phyloP scores from a whole-genome alignment of 2,888 invertebrate species.

The Tinea semifulvella region DNA sequence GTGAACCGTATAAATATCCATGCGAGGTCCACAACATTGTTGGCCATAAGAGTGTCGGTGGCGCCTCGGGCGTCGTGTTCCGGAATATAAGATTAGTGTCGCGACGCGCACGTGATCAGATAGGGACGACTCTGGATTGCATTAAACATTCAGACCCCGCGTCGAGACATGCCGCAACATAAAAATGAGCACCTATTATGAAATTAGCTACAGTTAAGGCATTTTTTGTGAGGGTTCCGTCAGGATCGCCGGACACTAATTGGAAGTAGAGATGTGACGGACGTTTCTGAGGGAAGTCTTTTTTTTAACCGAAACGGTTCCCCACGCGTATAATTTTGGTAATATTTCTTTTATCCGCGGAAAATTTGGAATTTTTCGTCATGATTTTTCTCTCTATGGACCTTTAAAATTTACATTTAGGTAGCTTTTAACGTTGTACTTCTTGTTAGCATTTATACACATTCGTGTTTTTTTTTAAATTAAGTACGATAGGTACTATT shows the following conservation, averaged over 20 bases:
- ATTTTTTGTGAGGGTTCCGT: constrained; percentile 51
- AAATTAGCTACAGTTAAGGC: constrained; percentile 55
- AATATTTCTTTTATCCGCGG: constrained; percentile 11
- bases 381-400: constrained; percentile 6
- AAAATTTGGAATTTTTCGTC: constrained; percentile 6
- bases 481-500: too few relatives aligned
- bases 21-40: constrained; percentile 19
- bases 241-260: constrained; percentile 64
- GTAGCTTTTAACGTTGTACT: neutral
- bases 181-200: constrained; percentile 65
- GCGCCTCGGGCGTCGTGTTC: constrained; percentile 45
- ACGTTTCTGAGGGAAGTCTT: constrained; percentile 39
- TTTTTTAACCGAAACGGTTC: constrained; percentile 27
- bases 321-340: constrained; percentile 19
- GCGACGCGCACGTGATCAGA: constrained; percentile 41
- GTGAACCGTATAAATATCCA: neutral
- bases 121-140: constrained; percentile 35
- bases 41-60: constrained; percentile 38
- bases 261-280: constrained; percentile 62
- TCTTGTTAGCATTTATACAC: neutral
- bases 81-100: constrained; percentile 50
- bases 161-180: constrained; percentile 28
- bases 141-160: constrained; percentile 51
- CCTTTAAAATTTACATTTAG: too few relatives aligned
- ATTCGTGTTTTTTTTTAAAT: neutral